Conservation (phyloP, 2,888 invertebrate genomes). For the Macaria liturata region DNA sequence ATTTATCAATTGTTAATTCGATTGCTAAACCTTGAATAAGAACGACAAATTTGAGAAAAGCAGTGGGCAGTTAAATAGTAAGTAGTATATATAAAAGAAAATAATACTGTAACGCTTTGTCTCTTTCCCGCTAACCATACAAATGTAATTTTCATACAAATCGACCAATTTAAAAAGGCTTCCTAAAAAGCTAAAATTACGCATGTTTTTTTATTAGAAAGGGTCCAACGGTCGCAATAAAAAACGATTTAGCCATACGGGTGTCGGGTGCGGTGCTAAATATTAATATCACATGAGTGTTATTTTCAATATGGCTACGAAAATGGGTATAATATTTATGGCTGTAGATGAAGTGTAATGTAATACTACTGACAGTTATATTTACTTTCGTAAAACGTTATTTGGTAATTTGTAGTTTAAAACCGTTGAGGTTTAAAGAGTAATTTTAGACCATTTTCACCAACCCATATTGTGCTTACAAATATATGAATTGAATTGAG, state of each 20-base stretch:
- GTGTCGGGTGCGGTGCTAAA: slow-evolving; percentile 31
- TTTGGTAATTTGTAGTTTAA: too few relatives aligned
- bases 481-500: too few relatives aligned
- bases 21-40: too few relatives aligned
- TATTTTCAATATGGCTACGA: slow-evolving; percentile 39
- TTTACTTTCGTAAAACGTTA: too few relatives aligned
- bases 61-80: too few relatives aligned
- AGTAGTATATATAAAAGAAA: too few relatives aligned
- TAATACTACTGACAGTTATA: neutral
- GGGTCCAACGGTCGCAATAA: slow-evolving; percentile 65
- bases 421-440: too few relatives aligned
- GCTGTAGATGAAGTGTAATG: slow-evolving; percentile 8
- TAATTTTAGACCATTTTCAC: too few relatives aligned
- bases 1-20: too few relatives aligned
- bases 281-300: slow-evolving; percentile 45
- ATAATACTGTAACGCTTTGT: neutral
- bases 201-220: slow-evolving; percentile 52
- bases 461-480: too few relatives aligned
- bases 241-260: slow-evolving; percentile 67
- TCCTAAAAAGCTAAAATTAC: slow-evolving; percentile 52
- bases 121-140: neutral
- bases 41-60: too few relatives aligned
- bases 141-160: slow-evolving; percentile 16
- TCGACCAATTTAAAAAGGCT: slow-evolving; percentile 37
- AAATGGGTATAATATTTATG: slow-evolving; percentile 26